A percentile compares a stretch with the other conserved stretches of the same genome.
phyloP scores from a whole-genome alignment of 2,113 vertebrate genomes.

The Podarcis muralis region DNA sequence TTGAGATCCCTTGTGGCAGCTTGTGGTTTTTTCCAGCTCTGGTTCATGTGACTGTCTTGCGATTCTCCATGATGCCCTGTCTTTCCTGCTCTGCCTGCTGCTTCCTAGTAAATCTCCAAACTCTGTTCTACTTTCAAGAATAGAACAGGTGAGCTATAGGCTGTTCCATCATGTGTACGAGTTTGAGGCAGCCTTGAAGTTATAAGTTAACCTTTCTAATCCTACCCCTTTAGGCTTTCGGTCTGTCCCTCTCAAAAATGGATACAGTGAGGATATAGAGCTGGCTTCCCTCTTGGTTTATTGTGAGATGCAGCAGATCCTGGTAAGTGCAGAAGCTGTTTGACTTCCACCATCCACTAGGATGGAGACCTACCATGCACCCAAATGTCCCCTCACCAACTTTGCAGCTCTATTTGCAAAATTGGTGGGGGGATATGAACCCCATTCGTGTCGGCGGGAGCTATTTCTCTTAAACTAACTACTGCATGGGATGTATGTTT shows the following conservation, averaged over 20 bases:
- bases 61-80: neutral
- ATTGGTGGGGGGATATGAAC: neutral
- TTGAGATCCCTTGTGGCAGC: neutral
- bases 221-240: constrained; percentile 82
- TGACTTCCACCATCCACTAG: too few species aligned
- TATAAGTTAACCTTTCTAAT: neutral
- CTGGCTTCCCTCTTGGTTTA: constrained; percentile 91
- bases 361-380: neutral
- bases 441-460: neutral
- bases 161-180: neutral
- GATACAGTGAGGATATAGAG: constrained; percentile 90
- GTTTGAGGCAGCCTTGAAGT: neutral
- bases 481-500: neutral
- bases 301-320: constrained; percentile 84
- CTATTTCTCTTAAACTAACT: neutral
- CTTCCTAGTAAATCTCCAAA: constrained; percentile 26
- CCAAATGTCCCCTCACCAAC: too few species aligned
- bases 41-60: constrained; percentile 18
- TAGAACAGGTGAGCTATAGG: constrained; percentile 16
- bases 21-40: constrained; percentile 28
- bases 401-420: neutral
- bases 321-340: constrained; percentile 77
- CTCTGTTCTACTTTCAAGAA: constrained; percentile 25
- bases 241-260: constrained; percentile 92
- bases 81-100: constrained; percentile 15